These are phyloP conservation scores for Sarcophaga caerulescens DNA, from an alignment of 2,888 invertebrate species.

Conservation along the genomic window DNA sequence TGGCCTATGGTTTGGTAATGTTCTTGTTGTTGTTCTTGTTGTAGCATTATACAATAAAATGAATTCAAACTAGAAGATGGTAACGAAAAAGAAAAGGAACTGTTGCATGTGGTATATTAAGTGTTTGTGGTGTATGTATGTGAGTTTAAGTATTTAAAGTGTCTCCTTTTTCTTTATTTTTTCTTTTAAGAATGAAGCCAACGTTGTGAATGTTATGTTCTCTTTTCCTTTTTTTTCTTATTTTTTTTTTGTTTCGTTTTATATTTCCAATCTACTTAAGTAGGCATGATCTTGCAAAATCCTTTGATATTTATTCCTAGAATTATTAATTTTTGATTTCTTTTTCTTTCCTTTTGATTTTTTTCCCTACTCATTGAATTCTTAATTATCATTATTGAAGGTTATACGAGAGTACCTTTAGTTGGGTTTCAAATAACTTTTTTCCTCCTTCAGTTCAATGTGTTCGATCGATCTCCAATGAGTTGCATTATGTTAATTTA, in stretches of 20 bases:
- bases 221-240: background rate
- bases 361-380: conserved; percentile 29
- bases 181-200: background rate
- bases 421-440: conserved; percentile 27
- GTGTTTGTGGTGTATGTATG: conserved; percentile 3
- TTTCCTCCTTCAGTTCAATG: background rate
- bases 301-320: conserved; percentile 67
- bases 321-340: conserved; percentile 55
- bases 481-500: conserved; percentile 68
- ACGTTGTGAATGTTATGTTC: background rate
- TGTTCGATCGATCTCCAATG: conserved; percentile 48
- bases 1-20: background rate
- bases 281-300: conserved; percentile 69
- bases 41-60: conserved; percentile 4
- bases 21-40: conserved; percentile 15
- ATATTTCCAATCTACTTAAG: conserved; percentile 60
- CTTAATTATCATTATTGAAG: conserved; percentile 58
- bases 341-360: conserved; percentile 17
- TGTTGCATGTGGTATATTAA: conserved; percentile 51
- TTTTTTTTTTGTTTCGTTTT: background rate
- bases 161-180: background rate
- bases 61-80: conserved; percentile 41
- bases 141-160: conserved; percentile 8
- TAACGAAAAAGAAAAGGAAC: conserved; percentile 27
- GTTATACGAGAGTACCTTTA: background rate